A percentile compares a stretch with the other conserved stretches of the same genome.
phyloP scores from a whole-genome alignment of 1,140 invertebrate genomes.

The Euura saliciscinereae region DNA sequence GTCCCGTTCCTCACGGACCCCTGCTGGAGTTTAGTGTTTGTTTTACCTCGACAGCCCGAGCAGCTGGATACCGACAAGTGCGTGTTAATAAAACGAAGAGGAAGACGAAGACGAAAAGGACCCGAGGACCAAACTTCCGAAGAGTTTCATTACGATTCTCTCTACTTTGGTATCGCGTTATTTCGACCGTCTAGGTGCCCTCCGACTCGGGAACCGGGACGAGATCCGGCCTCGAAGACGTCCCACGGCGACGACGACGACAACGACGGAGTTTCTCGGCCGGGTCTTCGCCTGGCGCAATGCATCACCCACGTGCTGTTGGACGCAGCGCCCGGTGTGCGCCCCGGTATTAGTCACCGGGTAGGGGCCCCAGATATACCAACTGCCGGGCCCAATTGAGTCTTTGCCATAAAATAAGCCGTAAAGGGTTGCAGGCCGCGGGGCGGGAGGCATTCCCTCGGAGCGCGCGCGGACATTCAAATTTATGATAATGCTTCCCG shows the following conservation, averaged over 20 bases:
- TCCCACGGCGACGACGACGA: slow-evolving; percentile 35
- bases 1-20: slow-evolving; percentile 18
- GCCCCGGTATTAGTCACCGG: slow-evolving; percentile 44
- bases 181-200: not conserved
- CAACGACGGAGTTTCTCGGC: slow-evolving; percentile 9
- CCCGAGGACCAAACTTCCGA: not conserved
- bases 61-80: slow-evolving; percentile 15
- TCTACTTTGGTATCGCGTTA: no score
- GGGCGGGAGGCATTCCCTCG: slow-evolving; percentile 20
- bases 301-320: slow-evolving; percentile 35
- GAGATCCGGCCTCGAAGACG: slow-evolving; percentile 17
- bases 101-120: not conserved
- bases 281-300: slow-evolving; percentile 24
- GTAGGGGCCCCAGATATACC: slow-evolving; percentile 25
- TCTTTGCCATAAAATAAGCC: slow-evolving; percentile 59
- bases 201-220: not conserved
- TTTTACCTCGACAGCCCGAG: slow-evolving; percentile 10
- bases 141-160: not conserved
- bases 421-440: slow-evolving; percentile 44
- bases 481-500: slow-evolving; percentile 55
- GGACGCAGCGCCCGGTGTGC: slow-evolving; percentile 28
- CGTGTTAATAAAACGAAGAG: slow-evolving; percentile 14
- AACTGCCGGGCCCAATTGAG: slow-evolving; percentile 54
- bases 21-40: slow-evolving; percentile 14
- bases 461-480: slow-evolving; percentile 49